phyloP scores from a whole-genome alignment of 2,113 vertebrate species.

The Hippopotamus amphibius region DNA sequence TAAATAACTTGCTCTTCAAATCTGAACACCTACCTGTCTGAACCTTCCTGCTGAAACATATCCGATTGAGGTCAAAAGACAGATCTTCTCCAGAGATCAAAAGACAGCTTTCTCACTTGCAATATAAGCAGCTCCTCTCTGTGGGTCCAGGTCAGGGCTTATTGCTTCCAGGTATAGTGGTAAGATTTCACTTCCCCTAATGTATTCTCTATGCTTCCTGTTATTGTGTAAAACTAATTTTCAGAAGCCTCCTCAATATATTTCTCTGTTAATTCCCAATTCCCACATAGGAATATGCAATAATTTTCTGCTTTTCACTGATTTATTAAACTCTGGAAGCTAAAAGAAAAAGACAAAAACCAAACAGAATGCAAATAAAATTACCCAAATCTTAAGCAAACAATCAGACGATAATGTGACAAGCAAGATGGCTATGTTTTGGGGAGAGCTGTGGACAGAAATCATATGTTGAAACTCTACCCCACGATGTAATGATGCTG shows the following conservation, averaged over 20 bases:
- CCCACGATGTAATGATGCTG: no score
- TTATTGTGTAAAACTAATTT: background rate
- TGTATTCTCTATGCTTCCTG: background rate
- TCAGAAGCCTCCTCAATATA: background rate
- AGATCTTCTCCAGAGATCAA: background rate
- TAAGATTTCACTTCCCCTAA: background rate
- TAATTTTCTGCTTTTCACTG: background rate
- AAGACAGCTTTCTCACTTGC: background rate
- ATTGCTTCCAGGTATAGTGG: background rate
- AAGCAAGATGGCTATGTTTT: background rate
- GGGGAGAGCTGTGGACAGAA: background rate
- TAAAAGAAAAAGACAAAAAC: background rate
- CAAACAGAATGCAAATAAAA: background rate
- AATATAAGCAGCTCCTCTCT: background rate
- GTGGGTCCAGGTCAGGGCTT: background rate
- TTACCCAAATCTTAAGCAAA: background rate
- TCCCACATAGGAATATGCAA: background rate
- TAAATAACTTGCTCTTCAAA: conserved; percentile 27
- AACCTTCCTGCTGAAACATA: conserved; percentile 3
- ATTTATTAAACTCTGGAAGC: background rate
- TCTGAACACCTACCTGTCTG: conserved; percentile 11
- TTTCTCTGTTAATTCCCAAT: background rate
- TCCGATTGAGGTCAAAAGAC: background rate
- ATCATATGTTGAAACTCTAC: background rate
- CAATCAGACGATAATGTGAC: background rate